These are phyloP conservation scores for Carassius gibelio DNA, from an alignment of 2,113 vertebrate species.

Conservation along the genomic window DNA sequence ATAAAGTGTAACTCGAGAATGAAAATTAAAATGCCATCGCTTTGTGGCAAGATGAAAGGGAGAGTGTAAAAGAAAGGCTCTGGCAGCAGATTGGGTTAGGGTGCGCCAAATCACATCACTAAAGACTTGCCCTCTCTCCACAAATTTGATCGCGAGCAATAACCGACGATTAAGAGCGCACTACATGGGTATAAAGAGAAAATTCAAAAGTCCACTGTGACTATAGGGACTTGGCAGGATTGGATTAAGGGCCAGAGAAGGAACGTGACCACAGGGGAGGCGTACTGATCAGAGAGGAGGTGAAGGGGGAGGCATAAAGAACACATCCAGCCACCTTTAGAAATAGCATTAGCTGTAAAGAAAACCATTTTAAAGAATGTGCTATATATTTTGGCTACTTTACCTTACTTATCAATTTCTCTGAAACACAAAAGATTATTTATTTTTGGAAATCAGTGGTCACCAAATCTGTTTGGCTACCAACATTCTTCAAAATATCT, in stretches of 20 bases:
- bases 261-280: slow-evolving; percentile 71
- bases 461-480: neutral
- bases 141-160: slow-evolving; percentile 96
- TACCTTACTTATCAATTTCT: neutral
- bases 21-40: slow-evolving; percentile 95
- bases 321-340: slow-evolving; percentile 57
- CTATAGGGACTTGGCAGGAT: slow-evolving; percentile 83
- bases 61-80: slow-evolving; percentile 81
- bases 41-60: slow-evolving; percentile 80
- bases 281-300: slow-evolving; percentile 73
- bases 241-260: slow-evolving; percentile 79
- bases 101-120: slow-evolving; percentile 89
- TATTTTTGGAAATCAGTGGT: neutral
- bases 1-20: slow-evolving; percentile 81
- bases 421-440: neutral
- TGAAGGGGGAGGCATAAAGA: slow-evolving; percentile 50
- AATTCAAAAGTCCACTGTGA: slow-evolving; percentile 85
- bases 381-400: neutral
- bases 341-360: neutral
- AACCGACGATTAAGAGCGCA: slow-evolving; percentile 91
- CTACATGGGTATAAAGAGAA: slow-evolving; percentile 78
- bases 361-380: neutral
- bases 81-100: slow-evolving; percentile 88
- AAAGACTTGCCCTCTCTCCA: slow-evolving; percentile 91
- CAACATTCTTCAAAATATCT: neutral